Conservation (phyloP, 2,113 vertebrate genomes). For the Lagenorhynchus albirostris region DNA sequence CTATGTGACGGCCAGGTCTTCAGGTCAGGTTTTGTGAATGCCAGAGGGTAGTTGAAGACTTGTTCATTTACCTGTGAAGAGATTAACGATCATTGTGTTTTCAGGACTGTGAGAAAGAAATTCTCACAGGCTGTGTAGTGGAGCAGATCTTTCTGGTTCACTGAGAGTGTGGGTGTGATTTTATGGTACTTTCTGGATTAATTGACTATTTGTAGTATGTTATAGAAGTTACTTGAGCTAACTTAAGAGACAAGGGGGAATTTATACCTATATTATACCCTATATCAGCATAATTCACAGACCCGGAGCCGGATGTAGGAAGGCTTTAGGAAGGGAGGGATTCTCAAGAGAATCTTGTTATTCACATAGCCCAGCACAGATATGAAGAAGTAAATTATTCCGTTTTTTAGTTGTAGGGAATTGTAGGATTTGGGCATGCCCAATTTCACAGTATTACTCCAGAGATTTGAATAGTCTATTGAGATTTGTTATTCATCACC, state of each 20-base stretch:
- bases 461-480: neutral
- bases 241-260: neutral
- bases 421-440: neutral
- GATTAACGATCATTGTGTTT: neutral
- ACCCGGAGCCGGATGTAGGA: neutral
- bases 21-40: neutral
- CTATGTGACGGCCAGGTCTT: neutral
- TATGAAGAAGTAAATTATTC: neutral
- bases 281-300: neutral
- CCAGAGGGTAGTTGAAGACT: neutral
- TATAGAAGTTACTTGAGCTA: neutral
- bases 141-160: neutral
- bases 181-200: neutral
- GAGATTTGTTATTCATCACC: neutral
- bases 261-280: neutral
- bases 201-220: neutral
- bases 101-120: neutral
- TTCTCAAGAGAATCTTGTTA: neutral
- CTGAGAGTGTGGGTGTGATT: neutral
- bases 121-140: neutral
- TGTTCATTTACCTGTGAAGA: slow-evolving; percentile 30
- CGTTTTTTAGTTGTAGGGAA: neutral
- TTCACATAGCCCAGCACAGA: neutral
- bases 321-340: neutral
- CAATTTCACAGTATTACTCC: neutral